A percentile compares a stretch with the other conserved stretches of the same genome.
Evolutionary conservation across 2,797 vertebrate genomes (phyloP).

Genomic region (Sphenodon punctatus): DNA sequence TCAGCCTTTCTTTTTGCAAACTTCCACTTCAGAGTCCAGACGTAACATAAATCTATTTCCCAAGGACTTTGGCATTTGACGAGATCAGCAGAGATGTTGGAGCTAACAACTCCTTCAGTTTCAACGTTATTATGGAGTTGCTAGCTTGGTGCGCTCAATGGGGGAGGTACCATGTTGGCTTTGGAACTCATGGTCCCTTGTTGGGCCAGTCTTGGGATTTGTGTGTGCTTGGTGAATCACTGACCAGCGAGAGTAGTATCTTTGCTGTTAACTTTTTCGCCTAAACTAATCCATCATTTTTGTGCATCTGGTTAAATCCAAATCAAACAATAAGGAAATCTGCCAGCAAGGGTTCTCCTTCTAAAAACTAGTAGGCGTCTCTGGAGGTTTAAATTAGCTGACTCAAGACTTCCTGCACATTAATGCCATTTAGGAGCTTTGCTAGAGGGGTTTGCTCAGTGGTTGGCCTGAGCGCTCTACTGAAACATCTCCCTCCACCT

Average conservation of each 20-base stretch:
- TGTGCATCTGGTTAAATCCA: too few species aligned
- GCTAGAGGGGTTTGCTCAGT: slow-evolving; percentile 38
- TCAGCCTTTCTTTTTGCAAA: too few species aligned
- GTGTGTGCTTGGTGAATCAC: rapidly evolving
- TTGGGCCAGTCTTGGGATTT: not conserved
- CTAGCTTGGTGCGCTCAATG: not conserved
- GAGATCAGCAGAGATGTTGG: too few species aligned
- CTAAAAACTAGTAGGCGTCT: slow-evolving; percentile 33
- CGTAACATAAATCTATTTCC: too few species aligned
- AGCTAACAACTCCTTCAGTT: not conserved
- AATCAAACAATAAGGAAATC: not conserved
- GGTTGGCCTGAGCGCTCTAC: slow-evolving; percentile 54
- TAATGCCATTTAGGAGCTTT: slow-evolving; percentile 40
- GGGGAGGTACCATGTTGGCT: not conserved
- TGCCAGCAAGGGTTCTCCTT: slow-evolving; percentile 55
- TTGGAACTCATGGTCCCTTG: not conserved
- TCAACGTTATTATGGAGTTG: not conserved
- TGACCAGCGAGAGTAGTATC: too few species aligned
- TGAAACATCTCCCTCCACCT: slow-evolving; percentile 42
- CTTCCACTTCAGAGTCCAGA: too few species aligned
- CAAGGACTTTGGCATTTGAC: too few species aligned
- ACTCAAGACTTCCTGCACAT: slow-evolving; percentile 13
- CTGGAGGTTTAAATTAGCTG: slow-evolving; percentile 43
- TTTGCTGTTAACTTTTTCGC: too few species aligned
- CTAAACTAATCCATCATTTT: too few species aligned